Base-by-base conservation (phyloP, 2,888 invertebrate genomes). In the Lacanobia wlatinum region DNA sequence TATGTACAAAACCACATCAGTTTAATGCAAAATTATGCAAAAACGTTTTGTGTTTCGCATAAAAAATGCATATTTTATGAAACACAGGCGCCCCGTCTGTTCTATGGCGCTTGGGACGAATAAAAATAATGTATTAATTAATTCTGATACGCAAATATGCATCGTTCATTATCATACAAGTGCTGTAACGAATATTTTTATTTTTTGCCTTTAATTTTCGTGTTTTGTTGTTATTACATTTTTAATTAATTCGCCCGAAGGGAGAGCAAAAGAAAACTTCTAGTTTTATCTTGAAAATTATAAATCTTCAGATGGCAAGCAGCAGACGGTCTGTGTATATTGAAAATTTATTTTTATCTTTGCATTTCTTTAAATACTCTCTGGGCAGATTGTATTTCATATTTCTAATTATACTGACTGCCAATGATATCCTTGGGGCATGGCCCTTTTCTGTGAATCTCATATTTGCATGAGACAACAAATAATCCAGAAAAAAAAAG, bases 71-170 rank as follows among this genome's bases (percentile, higher is more conserved):
- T 83, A 81, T 78, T 84, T 83, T 70, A 86, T 76, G 59, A 76
- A 77, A 77, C 56, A 78, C 66, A 75, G 70, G 73, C 68, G 70
- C 69, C 56, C 63, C 69, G 53, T 66, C 78, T 74, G 81, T 72
- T 83, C 18, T 60, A 48, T 62, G 38, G 40, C 52, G 65, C 61
- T 56, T n/a, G 59, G 67, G 61, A 70, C 55, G 61, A 73, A 73
- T 73, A 63, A 77, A 84, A 74, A 83, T 84, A 80, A 78, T 76
- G 66, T 59, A 82, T 81, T 75, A 70, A 88, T 86, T 82, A 82
- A 88, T 87, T 89, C 81, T 75, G 72, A 80, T 83, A 88, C 78
- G 82, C 63, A 76, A 85, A 84, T 82, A 63, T 80, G 82, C 76
- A 78, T 63, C 73, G 62, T 67, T 75, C 68, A 71, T 87, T 84